Evolutionary conservation across 2,113 vertebrate genomes (phyloP), one percentile per base, ranked within the genome.

Genomic region (Brienomyrus longianalis): DNA sequence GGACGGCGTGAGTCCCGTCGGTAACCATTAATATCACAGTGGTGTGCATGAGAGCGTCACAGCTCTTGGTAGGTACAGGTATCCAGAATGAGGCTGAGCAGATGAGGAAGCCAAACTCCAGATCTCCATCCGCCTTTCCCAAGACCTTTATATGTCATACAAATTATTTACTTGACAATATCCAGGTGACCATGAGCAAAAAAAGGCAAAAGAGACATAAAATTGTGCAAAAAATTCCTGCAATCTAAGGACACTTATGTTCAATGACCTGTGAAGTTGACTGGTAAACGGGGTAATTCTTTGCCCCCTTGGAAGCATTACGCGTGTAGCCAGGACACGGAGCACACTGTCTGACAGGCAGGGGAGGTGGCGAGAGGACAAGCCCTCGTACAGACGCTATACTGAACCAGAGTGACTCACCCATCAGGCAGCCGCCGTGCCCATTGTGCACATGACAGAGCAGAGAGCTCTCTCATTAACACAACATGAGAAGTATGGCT

Each of bases 341-440:
- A 48, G 48, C n/a, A 9, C 80, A 84, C 8, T 48, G 51, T 45
- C 1, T 62, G 43, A 59, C 19, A 83, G 51, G 48, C 27, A 56
- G 50, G 89, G 90, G 91, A 90, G 89, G 88, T 21, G 0, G 74
- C 70, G 51, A 70, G 51, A 70, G 51, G 87, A 89, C 52, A 23
- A 93, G 90, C 89, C 91, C 92, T 91, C 90, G 39, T 89, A 51
- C 84, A 86, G 62, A 43, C 23, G 39, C n/a, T 21, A 70, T 45
- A 5, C 54, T 66, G 56, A 39, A 13, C 43, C 17, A 45, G 39
- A 35, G 0, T 89, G 91, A 90, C 91, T 92, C 91, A 56, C 70
- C 88, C 70, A 35, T 66, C 35, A 84, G 56, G 51, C 7, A 52
- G 66, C 39, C 7, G 43, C 80, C 31, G 35, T 45, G 90, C 83